Evolutionary conservation across 2,797 vertebrate species (phyloP).

Genomic region (Gobionotothen gibberifrons): DNA sequence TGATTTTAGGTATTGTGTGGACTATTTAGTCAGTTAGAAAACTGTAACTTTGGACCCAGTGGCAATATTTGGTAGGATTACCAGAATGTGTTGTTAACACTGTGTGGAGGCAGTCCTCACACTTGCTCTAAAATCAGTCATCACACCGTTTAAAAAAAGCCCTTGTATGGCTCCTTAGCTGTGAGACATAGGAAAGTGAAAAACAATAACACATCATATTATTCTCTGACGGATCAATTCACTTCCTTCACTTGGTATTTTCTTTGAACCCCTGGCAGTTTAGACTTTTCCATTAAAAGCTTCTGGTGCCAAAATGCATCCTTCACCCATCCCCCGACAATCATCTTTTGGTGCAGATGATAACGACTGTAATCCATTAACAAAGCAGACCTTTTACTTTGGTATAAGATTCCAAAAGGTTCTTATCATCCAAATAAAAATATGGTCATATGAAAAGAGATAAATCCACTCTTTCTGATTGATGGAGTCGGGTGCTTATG

Average conservation of each 20-base stretch:
- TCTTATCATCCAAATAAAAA: neutral
- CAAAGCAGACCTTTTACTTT: constrained; percentile 18
- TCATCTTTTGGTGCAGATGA: constrained; percentile 12
- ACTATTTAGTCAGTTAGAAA: constrained; percentile 37
- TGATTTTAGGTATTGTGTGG: constrained; percentile 19
- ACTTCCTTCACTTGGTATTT: constrained; percentile 27
- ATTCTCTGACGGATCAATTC: constrained; percentile 26
- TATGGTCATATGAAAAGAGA: neutral
- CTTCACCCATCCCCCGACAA: constrained; percentile 1
- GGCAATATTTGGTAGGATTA: constrained; percentile 56
- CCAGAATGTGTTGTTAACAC: constrained; percentile 71
- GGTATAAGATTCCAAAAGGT: neutral
- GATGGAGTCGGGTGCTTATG: neutral
- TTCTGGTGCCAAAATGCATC: neutral
- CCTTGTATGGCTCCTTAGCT: constrained; percentile 31
- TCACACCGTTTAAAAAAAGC: constrained; percentile 47
- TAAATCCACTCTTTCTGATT: neutral
- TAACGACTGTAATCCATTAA: constrained; percentile 18
- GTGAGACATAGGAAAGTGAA: constrained; percentile 34
- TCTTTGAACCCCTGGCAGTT: neutral
- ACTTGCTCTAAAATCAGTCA: constrained; percentile 65
- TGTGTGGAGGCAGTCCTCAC: constrained; percentile 68
- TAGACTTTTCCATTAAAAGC: constrained; percentile 6
- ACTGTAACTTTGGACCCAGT: constrained; percentile 42
- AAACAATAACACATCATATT: constrained; percentile 25